Evolutionary conservation across 64 coral and sea anemone species (phyloP).

Genomic region (Dendrophyllia cribrosa): DNA sequence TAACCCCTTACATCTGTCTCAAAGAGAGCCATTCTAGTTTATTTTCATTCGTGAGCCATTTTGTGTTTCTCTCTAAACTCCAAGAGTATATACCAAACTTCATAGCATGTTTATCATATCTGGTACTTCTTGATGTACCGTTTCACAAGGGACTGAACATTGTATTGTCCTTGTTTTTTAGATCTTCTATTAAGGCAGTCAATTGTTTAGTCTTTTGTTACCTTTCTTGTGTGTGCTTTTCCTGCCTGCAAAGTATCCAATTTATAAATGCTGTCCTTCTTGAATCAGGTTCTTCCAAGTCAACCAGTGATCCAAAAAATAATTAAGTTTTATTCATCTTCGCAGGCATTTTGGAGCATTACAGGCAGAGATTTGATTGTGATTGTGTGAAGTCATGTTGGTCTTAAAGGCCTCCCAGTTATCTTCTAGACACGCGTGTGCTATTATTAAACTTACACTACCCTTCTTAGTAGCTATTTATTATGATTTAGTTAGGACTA

Average conservation of each 20-base stretch:
- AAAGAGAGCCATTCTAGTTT: constrained; percentile 10
- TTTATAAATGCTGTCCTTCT: too few relatives aligned
- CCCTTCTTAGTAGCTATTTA: constrained; percentile 3
- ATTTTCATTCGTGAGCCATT: not conserved
- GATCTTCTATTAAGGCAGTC: too few relatives aligned
- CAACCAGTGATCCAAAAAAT: too few relatives aligned
- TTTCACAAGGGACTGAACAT: too few relatives aligned
- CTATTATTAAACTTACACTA: not conserved
- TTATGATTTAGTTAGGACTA: constrained; percentile 10
- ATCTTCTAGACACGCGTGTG: not conserved
- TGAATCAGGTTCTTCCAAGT: too few relatives aligned
- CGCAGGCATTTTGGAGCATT: not conserved
- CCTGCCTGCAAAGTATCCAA: too few relatives aligned
- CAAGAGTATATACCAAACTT: not conserved
- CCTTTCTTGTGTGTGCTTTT: too few relatives aligned
- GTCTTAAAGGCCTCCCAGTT: not conserved
- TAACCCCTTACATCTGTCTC: not conserved
- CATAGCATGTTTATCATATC: too few relatives aligned
- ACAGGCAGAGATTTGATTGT: not conserved
- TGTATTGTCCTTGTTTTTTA: too few relatives aligned
- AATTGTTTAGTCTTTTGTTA: too few relatives aligned
- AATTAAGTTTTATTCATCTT: too few relatives aligned
- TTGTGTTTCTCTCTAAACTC: not conserved
- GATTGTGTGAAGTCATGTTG: not conserved
- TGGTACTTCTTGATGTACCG: too few relatives aligned